Evolutionary conservation across 2,888 invertebrate species (phyloP).

Genomic region (Zhuqinia jingwanae): DNA sequence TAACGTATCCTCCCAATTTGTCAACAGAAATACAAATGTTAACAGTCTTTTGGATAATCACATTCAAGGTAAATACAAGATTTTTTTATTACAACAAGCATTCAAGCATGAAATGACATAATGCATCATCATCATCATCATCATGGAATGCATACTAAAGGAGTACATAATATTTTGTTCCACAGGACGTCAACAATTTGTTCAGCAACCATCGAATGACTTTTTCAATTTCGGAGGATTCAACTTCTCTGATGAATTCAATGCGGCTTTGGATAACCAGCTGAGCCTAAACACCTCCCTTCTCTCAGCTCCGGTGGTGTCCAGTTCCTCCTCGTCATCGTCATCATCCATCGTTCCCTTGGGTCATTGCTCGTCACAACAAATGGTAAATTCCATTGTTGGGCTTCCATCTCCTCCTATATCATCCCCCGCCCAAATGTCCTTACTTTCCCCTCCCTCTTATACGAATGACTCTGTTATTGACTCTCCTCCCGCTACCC

Average conservation of each 20-base stretch:
- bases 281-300: constrained; percentile 78
- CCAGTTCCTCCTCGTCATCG: constrained; percentile 70
- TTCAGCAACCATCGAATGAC: constrained; percentile 79
- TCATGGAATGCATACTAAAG: too few relatives aligned
- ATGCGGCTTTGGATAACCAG: constrained; percentile 79
- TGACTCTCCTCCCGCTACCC: constrained; percentile 77
- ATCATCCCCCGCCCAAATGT: constrained; percentile 72
- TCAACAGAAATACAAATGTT: constrained; percentile 72
- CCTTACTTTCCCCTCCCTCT: constrained; percentile 78
- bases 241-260: constrained; percentile 79
- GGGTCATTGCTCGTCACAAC: constrained; percentile 77
- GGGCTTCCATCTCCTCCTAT: constrained; percentile 77
- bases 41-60: constrained; percentile 76
- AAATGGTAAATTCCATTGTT: constrained; percentile 79
- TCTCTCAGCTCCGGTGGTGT: constrained; percentile 74
- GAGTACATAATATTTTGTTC: constrained; percentile 8
- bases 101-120: neutral
- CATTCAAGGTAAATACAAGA: constrained; percentile 73
- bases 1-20: constrained; percentile 79
- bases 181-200: constrained; percentile 78
- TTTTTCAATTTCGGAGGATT: constrained; percentile 79
- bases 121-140: too few relatives aligned
- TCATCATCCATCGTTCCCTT: constrained; percentile 71
- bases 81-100: neutral
- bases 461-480: constrained; percentile 74